A percentile compares a stretch with the other conserved stretches of the same genome.
Conservation (phyloP, 2,888 invertebrate genomes). For the Scelioninae gen. 1 region DNA sequence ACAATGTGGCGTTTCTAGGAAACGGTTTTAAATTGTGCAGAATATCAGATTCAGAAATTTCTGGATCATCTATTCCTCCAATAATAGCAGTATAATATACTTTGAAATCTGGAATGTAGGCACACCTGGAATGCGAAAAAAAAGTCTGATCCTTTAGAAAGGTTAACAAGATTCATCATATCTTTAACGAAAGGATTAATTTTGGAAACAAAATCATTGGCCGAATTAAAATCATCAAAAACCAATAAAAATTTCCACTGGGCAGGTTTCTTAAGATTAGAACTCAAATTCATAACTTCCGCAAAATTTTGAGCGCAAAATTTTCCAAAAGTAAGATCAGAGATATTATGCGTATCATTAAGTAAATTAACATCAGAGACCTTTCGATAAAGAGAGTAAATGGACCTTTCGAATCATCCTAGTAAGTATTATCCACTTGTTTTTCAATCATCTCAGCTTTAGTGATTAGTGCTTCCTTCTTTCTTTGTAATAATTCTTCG, state of each 20-base stretch:
- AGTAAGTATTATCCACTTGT: not conserved
- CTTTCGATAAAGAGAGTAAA: not conserved
- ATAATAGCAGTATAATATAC: conserved; percentile 4
- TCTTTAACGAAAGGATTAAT: not conserved
- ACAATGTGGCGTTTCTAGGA: not conserved
- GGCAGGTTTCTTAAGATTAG: not conserved
- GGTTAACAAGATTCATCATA: no score
- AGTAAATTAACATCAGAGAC: not conserved
- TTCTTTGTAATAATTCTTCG: not conserved
- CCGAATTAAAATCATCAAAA: not conserved
- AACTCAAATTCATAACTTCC: not conserved
- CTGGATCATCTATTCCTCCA: conserved; percentile 15
- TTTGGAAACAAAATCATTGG: not conserved
- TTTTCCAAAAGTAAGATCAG: not conserved
- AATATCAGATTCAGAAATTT: conserved; percentile 2
- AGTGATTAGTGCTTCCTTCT: not conserved
- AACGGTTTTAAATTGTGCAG: not conserved
- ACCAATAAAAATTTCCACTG: not conserved
- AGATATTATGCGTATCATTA: not conserved
- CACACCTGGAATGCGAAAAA: not conserved
- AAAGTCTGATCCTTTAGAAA: not conserved
- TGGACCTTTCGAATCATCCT: not conserved
- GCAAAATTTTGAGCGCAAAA: not conserved
- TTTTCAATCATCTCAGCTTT: not conserved
- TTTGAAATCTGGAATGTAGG: conserved; percentile 5